These are phyloP conservation scores for Gymnothorax javanicus DNA, from an alignment of 2,797 vertebrate genomes.

Conservation along the genomic window DNA sequence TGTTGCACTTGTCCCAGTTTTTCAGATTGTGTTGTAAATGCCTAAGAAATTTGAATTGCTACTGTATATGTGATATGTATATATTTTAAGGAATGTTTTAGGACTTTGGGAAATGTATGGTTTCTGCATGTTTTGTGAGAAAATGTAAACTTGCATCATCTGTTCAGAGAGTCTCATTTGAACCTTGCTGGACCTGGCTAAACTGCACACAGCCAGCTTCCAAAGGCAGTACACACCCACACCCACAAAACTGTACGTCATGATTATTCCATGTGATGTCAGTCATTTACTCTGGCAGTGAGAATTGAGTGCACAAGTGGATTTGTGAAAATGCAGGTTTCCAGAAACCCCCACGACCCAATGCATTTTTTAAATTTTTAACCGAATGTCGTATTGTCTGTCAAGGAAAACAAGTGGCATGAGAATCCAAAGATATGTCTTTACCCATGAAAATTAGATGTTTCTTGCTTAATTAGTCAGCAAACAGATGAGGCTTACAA, in stretches of 20 bases:
- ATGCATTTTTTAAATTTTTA: not conserved
- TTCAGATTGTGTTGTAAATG: not conserved
- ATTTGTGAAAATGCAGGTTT: not conserved
- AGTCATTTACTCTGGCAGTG: not conserved
- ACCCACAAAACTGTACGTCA: not conserved
- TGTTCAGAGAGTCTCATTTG: not conserved
- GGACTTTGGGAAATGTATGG: not conserved
- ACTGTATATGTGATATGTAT: not conserved
- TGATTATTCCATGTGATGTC: not conserved
- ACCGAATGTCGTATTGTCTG: not conserved
- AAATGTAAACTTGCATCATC: not conserved
- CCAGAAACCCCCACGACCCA: not conserved
- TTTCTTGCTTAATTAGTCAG: not conserved
- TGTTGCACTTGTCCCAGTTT: slow-evolving; percentile 26
- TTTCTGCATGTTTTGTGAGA: not conserved
- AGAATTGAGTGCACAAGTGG: not conserved
- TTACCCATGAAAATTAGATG: not conserved
- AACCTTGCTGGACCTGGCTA: not conserved
- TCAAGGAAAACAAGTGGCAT: not conserved
- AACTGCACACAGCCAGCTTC: not conserved
- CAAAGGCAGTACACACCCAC: not conserved
- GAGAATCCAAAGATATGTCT: not conserved
- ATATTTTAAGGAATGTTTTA: slow-evolving; percentile 3
- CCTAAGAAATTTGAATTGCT: not conserved
- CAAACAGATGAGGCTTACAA: not conserved